These are phyloP conservation scores for Aurelia aurita complex sp. Pacific DNA, from an alignment of 30 jellyfish, hydroid and myxozoan genomes.

Conservation along the genomic window DNA sequence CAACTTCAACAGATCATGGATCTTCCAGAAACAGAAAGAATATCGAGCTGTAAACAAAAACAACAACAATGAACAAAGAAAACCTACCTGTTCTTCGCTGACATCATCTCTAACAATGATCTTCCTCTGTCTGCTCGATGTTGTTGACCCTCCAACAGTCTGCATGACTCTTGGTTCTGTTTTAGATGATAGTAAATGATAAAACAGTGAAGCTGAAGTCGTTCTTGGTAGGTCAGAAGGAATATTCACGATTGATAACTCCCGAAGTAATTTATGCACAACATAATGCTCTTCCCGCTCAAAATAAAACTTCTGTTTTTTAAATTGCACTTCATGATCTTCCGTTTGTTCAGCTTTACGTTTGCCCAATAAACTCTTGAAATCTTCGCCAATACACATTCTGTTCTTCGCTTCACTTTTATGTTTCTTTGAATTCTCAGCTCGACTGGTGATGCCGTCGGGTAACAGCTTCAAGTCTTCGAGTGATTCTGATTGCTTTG, in stretches of 20 bases:
- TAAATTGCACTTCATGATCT: slow-evolving; percentile 35
- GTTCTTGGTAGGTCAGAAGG: slow-evolving; percentile 63
- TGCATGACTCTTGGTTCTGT: slow-evolving; percentile 78
- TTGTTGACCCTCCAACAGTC: slow-evolving; percentile 45
- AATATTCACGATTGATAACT: slow-evolving; percentile 31
- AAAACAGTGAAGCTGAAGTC: slow-evolving; percentile 69
- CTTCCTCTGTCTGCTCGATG: slow-evolving; percentile 38
- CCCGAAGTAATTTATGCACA: slow-evolving; percentile 64
- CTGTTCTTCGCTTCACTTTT: slow-evolving; percentile 22
- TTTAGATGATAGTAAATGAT: slow-evolving; percentile 55
- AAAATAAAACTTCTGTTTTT: slow-evolving; percentile 59
- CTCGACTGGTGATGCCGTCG: slow-evolving; percentile 4
- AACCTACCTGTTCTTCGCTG: slow-evolving; percentile 52
- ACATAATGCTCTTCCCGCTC: slow-evolving; percentile 69
- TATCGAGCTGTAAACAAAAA: too few relatives aligned
- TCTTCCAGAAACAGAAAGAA: too few relatives aligned
- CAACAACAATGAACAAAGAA: too few relatives aligned
- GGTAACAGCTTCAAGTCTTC: slow-evolving; percentile 28
- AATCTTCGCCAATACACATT: slow-evolving; percentile 45
- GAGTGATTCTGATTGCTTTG: slow-evolving; percentile 25
- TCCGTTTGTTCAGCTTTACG: slow-evolving; percentile 46
- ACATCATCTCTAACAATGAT: slow-evolving; percentile 55
- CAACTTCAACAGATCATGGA: too few relatives aligned
- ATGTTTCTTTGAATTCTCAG: not conserved
- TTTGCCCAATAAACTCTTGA: slow-evolving; percentile 22